Conservation (phyloP, 2,113 vertebrate species). For the Chitala chitala region DNA sequence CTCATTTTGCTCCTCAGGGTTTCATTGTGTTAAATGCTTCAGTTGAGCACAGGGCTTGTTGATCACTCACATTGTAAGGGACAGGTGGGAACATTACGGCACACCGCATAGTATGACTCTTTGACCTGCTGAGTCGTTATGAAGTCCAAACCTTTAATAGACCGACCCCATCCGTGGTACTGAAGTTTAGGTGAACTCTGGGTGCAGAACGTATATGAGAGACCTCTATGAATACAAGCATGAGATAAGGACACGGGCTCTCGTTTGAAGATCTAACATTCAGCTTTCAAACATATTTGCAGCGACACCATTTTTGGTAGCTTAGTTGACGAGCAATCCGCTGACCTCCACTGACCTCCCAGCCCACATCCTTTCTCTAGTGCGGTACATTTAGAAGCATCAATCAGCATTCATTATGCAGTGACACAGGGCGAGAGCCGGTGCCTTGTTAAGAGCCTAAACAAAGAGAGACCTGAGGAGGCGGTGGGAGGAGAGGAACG, state of each 20-base stretch:
- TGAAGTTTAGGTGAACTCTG: not conserved
- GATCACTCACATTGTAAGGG: too few species aligned
- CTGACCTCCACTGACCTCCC: not conserved
- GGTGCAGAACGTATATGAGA: not conserved
- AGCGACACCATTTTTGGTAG: not conserved
- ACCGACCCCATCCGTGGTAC: not conserved
- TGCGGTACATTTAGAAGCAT: constrained; percentile 33
- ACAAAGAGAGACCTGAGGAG: constrained; percentile 15
- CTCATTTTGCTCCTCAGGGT: too few species aligned
- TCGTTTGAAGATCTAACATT: not conserved
- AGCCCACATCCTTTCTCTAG: not conserved
- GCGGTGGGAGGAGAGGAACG: not conserved
- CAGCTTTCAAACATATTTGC: not conserved
- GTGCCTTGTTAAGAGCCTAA: constrained; percentile 28
- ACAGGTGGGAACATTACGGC: too few species aligned
- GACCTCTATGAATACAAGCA: not conserved
- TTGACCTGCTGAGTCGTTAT: too few species aligned
- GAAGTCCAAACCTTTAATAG: too few species aligned
- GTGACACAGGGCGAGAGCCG: not conserved
- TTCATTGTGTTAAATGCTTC: too few species aligned
- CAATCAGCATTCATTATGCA: constrained; percentile 34
- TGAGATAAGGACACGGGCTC: not conserved
- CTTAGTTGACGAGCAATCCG: not conserved
- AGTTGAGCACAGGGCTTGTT: too few species aligned
- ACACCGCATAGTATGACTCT: too few species aligned